Base-by-base conservation (phyloP, 2,797 vertebrate genomes). In the Phrynocephalus vlangalii region DNA sequence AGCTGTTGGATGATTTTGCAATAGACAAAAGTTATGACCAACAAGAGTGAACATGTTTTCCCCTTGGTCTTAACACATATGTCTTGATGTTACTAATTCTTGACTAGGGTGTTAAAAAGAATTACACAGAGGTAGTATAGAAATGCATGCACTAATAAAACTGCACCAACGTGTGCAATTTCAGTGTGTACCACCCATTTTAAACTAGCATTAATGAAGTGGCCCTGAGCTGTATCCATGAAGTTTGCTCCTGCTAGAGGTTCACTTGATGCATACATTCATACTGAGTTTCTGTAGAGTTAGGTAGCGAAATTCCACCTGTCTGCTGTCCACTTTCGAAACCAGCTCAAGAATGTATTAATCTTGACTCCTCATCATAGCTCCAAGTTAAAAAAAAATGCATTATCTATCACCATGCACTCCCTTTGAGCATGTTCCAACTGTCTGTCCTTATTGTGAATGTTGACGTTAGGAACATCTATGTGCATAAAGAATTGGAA, bases 71-170 rank as follows among this genome's bases (percentile, higher is more conserved):
- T 11, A 72, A 63, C 33, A n/a, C 68, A 56, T 28, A 15, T 63
- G 38, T 48, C 73, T 48, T 72, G 26, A 44, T 86, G 33, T 13
- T 56, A 81, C 56, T 16, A 63, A 56, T 89, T 90, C 84, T 92
- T 76, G 86, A n/a, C 30, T 52, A 26, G 80, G 16, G 15, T 83
- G 15, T 86, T 84, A 88, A 85, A 83, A 68, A 38, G 66, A 79
- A 83, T 26, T 26, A 89, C 85, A 26, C 77, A 60, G 60, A 88
- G 33, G 60, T 76, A 44, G 30, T 52, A 76, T 67, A 87, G 60
- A 77, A 83, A 87, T 70, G 38, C 38, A 50, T 18, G 30, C 38
- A 28, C 4, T 82, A 50, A 44, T 77, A 76, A 77, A 82, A 26
- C 24, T 70, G 75, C 50, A 56, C n/a, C 38, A 30, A 63, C 28